Base-by-base conservation (phyloP, 2,113 vertebrate species). In the Vombatus ursinus region DNA sequence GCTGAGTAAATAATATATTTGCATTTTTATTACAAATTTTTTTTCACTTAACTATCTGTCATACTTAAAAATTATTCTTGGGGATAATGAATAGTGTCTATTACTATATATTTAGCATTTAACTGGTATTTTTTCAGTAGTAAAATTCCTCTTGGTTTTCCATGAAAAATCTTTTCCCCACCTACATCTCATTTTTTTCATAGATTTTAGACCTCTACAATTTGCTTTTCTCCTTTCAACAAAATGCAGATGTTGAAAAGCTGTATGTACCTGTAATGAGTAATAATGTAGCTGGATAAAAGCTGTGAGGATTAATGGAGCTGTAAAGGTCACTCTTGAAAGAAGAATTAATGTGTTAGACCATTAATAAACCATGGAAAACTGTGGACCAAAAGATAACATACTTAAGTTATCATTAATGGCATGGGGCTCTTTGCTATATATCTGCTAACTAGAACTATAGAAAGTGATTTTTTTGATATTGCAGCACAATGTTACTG, bases 281-380 rank as follows among this genome's bases (percentile, higher is more conserved):
- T 98, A 98, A 98, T 98, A 98, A 98, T 98, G 98, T 98, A 98
- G 98, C 98, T 98, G 98, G 97, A 98, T 99, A 99, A 99, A 98
- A 99, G 98, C 98, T 97, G 93, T 96, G 98, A 98, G 97, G 98
- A 98, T 98, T 98, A 98, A 98, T 98, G 97, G 98, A 98, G 98
- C 98, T 98, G 98, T 98, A 99, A 99, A 99, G 98, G 98, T 99
- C 99, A 98, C 91, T 97, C 97, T 96, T 98, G 98, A 98, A 98
- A 98, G 98, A 98, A 98, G 98, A 99, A 98, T 98, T 99, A 98
- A 98, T 98, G 98, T 97, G 97, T 98, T 98, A 97, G 97, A 98
- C 98, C 98, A 98, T 99, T 98, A 98, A 99, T 99, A 98, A 98
- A 98, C 97, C 98, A 98, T 94, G 94, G 97, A 97, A 98, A 98